Percentiles rank a stretch among this genome's conserved stretches.
These are phyloP conservation scores for Augochlora pura DNA, from an alignment of 1,140 invertebrate species.

Conservation along the genomic window DNA sequence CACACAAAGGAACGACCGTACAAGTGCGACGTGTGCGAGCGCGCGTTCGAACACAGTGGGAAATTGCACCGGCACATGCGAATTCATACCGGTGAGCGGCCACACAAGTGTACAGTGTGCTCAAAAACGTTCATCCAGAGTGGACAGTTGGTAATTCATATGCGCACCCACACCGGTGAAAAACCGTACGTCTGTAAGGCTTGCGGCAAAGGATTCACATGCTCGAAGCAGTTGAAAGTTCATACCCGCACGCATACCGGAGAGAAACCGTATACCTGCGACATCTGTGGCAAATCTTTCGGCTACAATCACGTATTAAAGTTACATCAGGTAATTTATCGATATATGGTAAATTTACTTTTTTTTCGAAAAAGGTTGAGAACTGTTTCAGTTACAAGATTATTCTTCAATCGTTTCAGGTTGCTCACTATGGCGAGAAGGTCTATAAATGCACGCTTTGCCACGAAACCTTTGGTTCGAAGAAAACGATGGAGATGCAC, in stretches of 20 bases:
- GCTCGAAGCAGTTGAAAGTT: constrained; percentile 94
- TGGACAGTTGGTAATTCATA: constrained; percentile 91
- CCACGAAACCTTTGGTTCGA: constrained; percentile 92
- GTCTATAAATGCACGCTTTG: constrained; percentile 95
- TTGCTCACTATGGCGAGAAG: constrained; percentile 95
- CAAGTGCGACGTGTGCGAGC: constrained; percentile 93
- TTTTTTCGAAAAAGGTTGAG: no score
- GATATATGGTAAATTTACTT: no score
- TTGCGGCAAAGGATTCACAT: constrained; percentile 93
- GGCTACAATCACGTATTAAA: constrained; percentile 94
- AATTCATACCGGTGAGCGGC: constrained; percentile 94
- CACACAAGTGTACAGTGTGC: constrained; percentile 96
- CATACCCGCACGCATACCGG: constrained; percentile 93
- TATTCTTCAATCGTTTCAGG: constrained; percentile 63
- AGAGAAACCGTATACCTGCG: constrained; percentile 87
- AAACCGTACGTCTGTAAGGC: constrained; percentile 94
- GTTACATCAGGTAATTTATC: constrained; percentile 83
- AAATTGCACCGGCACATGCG: constrained; percentile 95
- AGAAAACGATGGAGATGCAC: constrained; percentile 93
- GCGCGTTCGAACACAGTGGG: constrained; percentile 95
- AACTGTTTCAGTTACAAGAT: neutral
- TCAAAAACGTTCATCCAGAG: constrained; percentile 94
- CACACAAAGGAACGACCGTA: constrained; percentile 93
- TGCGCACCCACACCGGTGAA: constrained; percentile 93
- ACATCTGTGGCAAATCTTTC: constrained; percentile 91